Conservation (phyloP, 2,888 invertebrate genomes). For the Itoplectis maculator region DNA sequence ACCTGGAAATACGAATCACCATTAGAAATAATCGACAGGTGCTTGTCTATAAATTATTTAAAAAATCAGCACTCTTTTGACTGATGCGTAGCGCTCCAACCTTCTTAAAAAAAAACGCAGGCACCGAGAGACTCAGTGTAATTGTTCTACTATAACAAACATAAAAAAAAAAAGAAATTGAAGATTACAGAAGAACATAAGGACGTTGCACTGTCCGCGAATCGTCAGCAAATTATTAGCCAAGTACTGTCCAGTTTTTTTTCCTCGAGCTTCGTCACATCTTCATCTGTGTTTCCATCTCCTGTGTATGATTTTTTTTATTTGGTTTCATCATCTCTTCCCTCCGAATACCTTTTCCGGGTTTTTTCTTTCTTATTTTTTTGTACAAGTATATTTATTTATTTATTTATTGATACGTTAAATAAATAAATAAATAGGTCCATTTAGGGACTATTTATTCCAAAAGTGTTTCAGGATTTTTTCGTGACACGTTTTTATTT, state of each 20-base stretch:
- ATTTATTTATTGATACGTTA: too few relatives aligned
- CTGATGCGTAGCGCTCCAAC: too few relatives aligned
- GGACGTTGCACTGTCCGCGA: conserved; percentile 17
- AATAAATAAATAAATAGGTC: too few relatives aligned
- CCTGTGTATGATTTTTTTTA: conserved; percentile 10
- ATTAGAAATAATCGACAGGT: too few relatives aligned
- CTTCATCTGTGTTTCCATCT: conserved; percentile 2
- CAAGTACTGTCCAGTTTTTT: conserved; percentile 1
- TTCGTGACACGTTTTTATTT: conserved; percentile 51
- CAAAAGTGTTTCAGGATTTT: too few relatives aligned
- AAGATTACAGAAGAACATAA: conserved; percentile 43
- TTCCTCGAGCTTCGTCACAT: conserved; percentile 26
- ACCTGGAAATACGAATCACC: too few relatives aligned
- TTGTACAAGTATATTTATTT: too few relatives aligned
- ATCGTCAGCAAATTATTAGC: conserved; percentile 23
- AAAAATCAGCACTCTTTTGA: too few relatives aligned
- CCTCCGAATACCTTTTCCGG: conserved; percentile 31
- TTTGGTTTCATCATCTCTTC: conserved; percentile 17
- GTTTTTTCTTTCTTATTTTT: conserved; percentile 1
- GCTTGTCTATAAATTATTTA: too few relatives aligned
- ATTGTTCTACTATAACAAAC: conserved; percentile 42
- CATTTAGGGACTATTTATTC: too few relatives aligned
- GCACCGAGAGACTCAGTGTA: conserved; percentile 27
- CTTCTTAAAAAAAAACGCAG: too few relatives aligned
- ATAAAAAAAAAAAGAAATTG: conserved; percentile 8